Percentiles rank a stretch among this genome's conserved stretches.
Evolutionary conservation across 1,140 invertebrate genomes (phyloP).

Genomic region (Zophobas morio): DNA sequence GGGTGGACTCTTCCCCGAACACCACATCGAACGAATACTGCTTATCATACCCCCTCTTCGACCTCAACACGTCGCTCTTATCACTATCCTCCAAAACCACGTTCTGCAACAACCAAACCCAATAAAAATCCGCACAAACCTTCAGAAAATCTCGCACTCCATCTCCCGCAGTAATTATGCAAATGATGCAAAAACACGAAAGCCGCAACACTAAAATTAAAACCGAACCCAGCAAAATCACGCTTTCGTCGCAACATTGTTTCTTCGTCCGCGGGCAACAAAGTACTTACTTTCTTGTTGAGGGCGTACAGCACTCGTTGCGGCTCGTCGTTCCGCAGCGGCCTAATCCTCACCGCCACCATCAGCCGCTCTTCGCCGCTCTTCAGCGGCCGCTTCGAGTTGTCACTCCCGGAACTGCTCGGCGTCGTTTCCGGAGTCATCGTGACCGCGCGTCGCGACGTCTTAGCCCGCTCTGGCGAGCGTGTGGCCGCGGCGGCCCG

Average conservation of each 20-base stretch:
- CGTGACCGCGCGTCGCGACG: slow-evolving; percentile 7
- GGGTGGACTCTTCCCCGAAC: slow-evolving; percentile 83
- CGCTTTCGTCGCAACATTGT: not conserved
- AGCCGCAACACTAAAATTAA: slow-evolving; percentile 9
- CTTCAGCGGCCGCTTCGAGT: slow-evolving; percentile 54
- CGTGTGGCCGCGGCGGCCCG: slow-evolving; percentile 15
- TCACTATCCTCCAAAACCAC: slow-evolving; percentile 76
- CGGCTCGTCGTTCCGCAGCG: slow-evolving; percentile 62
- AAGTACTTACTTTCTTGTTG: slow-evolving; percentile 60
- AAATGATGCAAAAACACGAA: slow-evolving; percentile 34
- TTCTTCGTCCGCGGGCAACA: not conserved
- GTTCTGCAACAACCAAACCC: slow-evolving; percentile 66
- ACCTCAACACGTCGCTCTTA: slow-evolving; percentile 74
- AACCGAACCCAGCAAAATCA: no score
- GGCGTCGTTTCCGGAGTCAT: slow-evolving; percentile 64
- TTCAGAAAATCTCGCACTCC: not conserved
- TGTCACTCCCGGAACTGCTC: slow-evolving; percentile 60
- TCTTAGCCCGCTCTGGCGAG: not conserved
- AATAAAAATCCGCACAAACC: slow-evolving; percentile 50
- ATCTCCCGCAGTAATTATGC: slow-evolving; percentile 7
- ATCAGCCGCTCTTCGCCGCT: slow-evolving; percentile 60
- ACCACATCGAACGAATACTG: slow-evolving; percentile 92
- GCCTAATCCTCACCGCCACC: slow-evolving; percentile 67
- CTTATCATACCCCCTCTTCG: slow-evolving; percentile 75
- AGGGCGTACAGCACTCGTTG: slow-evolving; percentile 60